phyloP scores from a whole-genome alignment of 2,888 invertebrate genomes.

The Cremastinae sp. region DNA sequence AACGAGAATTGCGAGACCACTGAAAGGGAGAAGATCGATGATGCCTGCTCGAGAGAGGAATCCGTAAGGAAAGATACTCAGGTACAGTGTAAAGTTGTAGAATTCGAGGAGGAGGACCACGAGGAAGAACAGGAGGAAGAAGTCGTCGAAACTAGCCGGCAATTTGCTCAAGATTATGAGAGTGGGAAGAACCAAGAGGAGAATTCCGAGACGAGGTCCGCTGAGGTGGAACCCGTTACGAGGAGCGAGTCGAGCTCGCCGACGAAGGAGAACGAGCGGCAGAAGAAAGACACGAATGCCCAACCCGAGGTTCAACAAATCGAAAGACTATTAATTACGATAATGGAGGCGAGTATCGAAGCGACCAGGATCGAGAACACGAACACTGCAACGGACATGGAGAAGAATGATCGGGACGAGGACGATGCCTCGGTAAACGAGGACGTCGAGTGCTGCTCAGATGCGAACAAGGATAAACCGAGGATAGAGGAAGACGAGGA shows the following conservation, averaged over 20 bases:
- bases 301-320: slow-evolving; percentile 75
- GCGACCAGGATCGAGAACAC: slow-evolving; percentile 51
- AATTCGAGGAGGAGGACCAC: slow-evolving; percentile 62
- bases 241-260: slow-evolving; percentile 18
- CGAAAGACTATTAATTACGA: slow-evolving; percentile 73
- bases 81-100: slow-evolving; percentile 57
- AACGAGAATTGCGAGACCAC: slow-evolving; percentile 37
- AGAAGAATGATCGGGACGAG: slow-evolving; percentile 12
- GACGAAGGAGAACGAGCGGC: slow-evolving; percentile 44
- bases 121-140: no score
- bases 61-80: slow-evolving; percentile 40
- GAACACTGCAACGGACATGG: slow-evolving; percentile 33
- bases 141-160: not conserved
- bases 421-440: slow-evolving; percentile 25
- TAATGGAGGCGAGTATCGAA: slow-evolving; percentile 73
- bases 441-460: no score
- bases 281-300: slow-evolving; percentile 59
- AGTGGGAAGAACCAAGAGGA: slow-evolving; percentile 53
- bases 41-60: slow-evolving; percentile 69
- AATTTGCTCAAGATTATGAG: slow-evolving; percentile 61
- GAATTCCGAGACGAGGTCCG: slow-evolving; percentile 24
- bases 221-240: slow-evolving; percentile 40
- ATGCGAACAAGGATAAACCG: slow-evolving; percentile 5
- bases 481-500: slow-evolving; percentile 12
- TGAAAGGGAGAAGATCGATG: slow-evolving; percentile 71